Evolutionary conservation across 1,140 invertebrate species (phyloP), one percentile per base, ranked within the genome.

Genomic region (Lordiphosa collinella): DNA sequence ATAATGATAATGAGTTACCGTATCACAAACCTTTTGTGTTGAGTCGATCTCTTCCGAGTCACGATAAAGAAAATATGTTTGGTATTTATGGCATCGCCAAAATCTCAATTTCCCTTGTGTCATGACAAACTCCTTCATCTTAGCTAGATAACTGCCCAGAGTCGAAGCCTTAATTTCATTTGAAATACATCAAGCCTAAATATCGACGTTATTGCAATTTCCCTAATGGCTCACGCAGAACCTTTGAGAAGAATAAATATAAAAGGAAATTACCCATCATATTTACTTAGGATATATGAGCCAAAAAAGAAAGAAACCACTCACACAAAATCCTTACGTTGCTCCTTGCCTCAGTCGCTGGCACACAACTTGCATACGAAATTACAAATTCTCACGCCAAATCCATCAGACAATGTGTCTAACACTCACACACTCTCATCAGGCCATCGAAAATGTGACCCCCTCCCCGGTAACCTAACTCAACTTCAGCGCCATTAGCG

Each of bases 321-420:
- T 63, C 10, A 43, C 50, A 55, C 18, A 63, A 32, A 52, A 40
- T 35, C 36, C 25, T 29, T 29, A 29, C 25, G 25, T 32, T 35
- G 50, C 41, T 31, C 25, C 41, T 48, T 62, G 41, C 40, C 46
- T 29, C 7, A 50, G 36, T 31, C 43, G 38, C 12, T 38, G 48
- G 25, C 46, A 62, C 59, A 80, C 75, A 74, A 66, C 71, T 70
- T 82, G 76, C 76, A 80, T 82, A 80, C 78, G 62, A 76, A 80
- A 80, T 82, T 76, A 67, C 54, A 74, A 75, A 82, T 80, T 82
- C 76, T 78, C 76, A 80, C 76, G 76, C 57, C 71, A 82, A 71
- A 76, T 71, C 73, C 76, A 76, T 66, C 65, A 71, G 66, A 41
- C 59, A 75, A 75, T 78, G 57, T 73, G 49, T 63, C 73, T 50